Base-by-base conservation (phyloP, 2,797 vertebrate genomes). In the Cryptoblepharus egeriae region DNA sequence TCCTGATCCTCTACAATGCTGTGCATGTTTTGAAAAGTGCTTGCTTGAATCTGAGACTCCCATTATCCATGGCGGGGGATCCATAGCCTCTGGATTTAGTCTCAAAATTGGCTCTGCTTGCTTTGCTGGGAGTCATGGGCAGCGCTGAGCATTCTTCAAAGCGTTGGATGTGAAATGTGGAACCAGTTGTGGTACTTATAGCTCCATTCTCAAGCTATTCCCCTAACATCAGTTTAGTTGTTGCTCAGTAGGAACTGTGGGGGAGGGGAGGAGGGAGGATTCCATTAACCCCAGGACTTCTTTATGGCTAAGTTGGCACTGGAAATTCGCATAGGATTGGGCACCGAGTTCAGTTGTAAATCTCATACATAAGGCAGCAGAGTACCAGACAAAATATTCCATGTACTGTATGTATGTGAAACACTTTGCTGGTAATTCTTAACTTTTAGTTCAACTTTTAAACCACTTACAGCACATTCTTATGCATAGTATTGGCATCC, bases 361-460 rank as follows among this genome's bases (percentile, higher is more conserved):
- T 73, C n/a, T 78, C n/a, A 58, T 58, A 16, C n/a, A 79, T 65
- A 24, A 4, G 42, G 67, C 61, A 32, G 28, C 32, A 73, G 49
- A 78, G 72, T 79, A 30, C 42, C 32, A 82, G 61, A 68, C 70
- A 65, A 74, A 26, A n/a, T 55, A 68, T 70, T 24, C 24, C 58
- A 71, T 83, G 37, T 67, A 3, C 15, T 35, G n/a, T 75, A 61
- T 74, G 67, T 45, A 52, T 58, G 13, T 63, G 37, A 79, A n/a
- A 32, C 6, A 57, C 28, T 75, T 84, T 74, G 63, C 24, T n/a
- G n/a, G n/a, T n/a, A n/a, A n/a, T n/a, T n/a, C n/a, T n/a, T n/a
- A n/a, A n/a, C n/a, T 63, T 84, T 61, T 37, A 63, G 32, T 35
- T 81, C 32, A 42, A 7, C 42, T 79, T 61, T 79, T 55, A 60